A percentile compares a stretch with the other conserved stretches of the same genome.
Evolutionary conservation across 2,888 invertebrate species (phyloP).

Genomic region (Machimus atricapillus): DNA sequence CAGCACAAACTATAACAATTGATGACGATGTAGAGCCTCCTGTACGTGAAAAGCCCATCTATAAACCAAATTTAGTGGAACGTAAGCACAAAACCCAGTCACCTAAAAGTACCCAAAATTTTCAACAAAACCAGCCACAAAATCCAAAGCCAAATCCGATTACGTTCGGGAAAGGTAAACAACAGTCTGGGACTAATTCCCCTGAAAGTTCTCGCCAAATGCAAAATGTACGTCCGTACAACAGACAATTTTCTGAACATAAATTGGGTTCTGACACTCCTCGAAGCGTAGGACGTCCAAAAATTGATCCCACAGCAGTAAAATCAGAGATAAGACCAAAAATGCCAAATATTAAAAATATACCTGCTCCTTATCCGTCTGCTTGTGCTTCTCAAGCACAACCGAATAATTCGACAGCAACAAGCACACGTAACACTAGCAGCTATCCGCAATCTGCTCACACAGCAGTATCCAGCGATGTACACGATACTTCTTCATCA

Average conservation of each 20-base stretch:
- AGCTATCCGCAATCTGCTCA: neutral
- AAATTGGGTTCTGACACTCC: neutral
- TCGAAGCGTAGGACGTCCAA: neutral
- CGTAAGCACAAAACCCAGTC: constrained; percentile 56
- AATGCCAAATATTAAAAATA: constrained; percentile 50
- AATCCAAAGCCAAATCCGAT: neutral
- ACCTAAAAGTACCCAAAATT: neutral
- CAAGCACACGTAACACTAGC: neutral
- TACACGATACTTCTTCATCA: neutral
- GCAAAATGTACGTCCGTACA: constrained; percentile 43
- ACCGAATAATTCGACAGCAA: neutral
- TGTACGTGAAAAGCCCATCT: constrained; percentile 50
- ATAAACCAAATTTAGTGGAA: constrained; percentile 52
- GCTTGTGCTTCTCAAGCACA: constrained; percentile 26
- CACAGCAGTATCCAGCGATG: neutral
- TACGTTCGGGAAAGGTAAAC: neutral
- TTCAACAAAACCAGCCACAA: neutral
- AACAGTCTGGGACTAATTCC: neutral
- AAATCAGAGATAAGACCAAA: constrained; percentile 12
- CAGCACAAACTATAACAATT: constrained; percentile 45
- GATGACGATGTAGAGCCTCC: constrained; percentile 47
- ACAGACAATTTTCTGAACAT: constrained; percentile 37
- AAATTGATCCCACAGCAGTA: neutral
- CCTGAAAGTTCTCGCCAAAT: constrained; percentile 25
- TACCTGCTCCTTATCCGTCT: constrained; percentile 51